These are phyloP conservation scores for Apocrypta bakeri DNA, from an alignment of 1,140 invertebrate genomes.

Conservation along the genomic window DNA sequence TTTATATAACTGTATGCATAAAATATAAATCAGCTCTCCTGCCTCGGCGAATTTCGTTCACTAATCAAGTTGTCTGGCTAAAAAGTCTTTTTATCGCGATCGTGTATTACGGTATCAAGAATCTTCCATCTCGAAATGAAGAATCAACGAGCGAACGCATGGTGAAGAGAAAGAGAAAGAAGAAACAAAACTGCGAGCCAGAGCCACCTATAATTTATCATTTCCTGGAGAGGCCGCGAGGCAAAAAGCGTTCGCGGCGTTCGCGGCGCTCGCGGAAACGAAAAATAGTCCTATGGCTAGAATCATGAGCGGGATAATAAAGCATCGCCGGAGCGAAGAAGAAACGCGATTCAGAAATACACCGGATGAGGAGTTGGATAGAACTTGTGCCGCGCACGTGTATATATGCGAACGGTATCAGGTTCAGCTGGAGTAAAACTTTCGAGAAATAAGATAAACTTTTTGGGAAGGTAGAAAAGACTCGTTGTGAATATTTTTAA, in stretches of 20 bases:
- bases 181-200: not conserved
- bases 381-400: not conserved
- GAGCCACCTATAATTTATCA: slow-evolving; percentile 47
- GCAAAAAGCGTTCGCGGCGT: slow-evolving; percentile 26
- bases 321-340: slow-evolving; percentile 26
- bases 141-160: not conserved
- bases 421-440: not conserved
- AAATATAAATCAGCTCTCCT: too few species aligned
- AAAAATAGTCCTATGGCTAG: slow-evolving; percentile 42
- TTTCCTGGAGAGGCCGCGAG: slow-evolving; percentile 38
- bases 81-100: slow-evolving; percentile 8
- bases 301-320: slow-evolving; percentile 44
- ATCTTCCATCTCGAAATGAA: slow-evolving; percentile 8
- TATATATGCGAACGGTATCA: not conserved
- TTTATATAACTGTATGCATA: too few species aligned
- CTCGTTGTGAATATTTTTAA: not conserved
- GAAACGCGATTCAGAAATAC: slow-evolving; percentile 38
- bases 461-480: not conserved
- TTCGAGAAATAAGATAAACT: not conserved
- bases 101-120: not conserved
- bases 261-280: slow-evolving; percentile 35
- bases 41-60: too few species aligned
- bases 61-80: not conserved
- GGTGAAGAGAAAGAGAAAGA: slow-evolving; percentile 9
- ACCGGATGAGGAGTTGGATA: slow-evolving; percentile 28